These are phyloP conservation scores for Rallus limicola DNA, from an alignment of 2,113 vertebrate genomes.

Conservation along the genomic window DNA sequence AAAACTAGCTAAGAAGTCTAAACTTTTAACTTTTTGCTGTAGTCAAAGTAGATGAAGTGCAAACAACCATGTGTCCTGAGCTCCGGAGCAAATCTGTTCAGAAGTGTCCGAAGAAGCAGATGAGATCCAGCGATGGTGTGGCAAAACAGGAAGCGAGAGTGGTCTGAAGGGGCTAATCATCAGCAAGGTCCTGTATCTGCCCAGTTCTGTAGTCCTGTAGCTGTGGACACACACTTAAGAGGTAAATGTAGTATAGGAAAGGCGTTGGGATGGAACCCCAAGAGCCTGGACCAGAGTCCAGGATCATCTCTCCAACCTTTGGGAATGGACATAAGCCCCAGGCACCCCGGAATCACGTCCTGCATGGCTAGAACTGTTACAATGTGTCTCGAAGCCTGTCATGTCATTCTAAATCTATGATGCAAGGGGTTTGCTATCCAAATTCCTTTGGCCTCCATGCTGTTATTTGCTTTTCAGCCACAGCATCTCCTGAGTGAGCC, in stretches of 20 bases:
- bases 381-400: neutral
- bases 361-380: neutral
- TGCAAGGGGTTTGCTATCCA: neutral
- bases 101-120: neutral
- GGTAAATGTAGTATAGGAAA: neutral
- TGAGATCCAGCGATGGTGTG: rapidly evolving
- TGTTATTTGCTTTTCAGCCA: neutral
- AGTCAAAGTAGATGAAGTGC: neutral
- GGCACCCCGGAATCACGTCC: neutral
- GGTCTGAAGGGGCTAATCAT: neutral
- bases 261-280: neutral
- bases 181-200: neutral
- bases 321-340: neutral
- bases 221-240: neutral
- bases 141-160: neutral
- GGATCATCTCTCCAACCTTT: neutral
- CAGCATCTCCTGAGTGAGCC: neutral
- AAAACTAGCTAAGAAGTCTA: too few relatives aligned
- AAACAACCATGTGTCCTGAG: rapidly evolving
- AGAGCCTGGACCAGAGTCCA: neutral
- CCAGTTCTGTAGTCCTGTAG: neutral
- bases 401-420: neutral
- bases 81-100: rapidly evolving
- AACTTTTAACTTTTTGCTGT: neutral
- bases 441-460: neutral